These are phyloP conservation scores for Ivindomyrus marchei DNA, from an alignment of 2,113 vertebrate genomes.

Conservation along the genomic window DNA sequence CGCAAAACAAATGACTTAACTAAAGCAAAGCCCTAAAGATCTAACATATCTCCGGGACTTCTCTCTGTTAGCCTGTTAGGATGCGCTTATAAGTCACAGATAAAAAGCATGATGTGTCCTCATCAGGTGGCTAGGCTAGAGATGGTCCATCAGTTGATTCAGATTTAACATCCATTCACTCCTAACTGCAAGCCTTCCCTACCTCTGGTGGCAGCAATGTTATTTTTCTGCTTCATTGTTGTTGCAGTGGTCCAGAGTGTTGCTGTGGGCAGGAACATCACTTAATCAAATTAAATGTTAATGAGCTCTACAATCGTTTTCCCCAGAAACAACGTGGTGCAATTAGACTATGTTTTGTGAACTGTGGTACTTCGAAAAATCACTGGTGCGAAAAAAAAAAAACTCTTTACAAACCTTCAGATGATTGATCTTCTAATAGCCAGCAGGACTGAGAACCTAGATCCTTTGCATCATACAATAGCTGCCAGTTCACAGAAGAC, in stretches of 20 bases:
- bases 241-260: neutral
- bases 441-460: neutral
- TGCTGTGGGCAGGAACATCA: neutral
- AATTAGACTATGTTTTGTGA: neutral
- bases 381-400: neutral
- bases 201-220: neutral
- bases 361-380: neutral
- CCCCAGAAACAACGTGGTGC: neutral
- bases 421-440: neutral
- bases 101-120: neutral
- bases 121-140: neutral
- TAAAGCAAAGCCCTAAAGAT: neutral
- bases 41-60: neutral
- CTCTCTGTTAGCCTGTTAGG: neutral
- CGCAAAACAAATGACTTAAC: neutral
- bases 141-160: neutral
- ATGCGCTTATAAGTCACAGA: neutral
- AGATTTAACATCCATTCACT: neutral
- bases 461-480: neutral
- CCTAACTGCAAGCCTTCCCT: neutral
- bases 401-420: neutral
- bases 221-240: neutral
- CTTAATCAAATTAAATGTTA: neutral
- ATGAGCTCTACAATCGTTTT: neutral
- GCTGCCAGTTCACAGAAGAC: neutral